Evolutionary conservation across 1,140 invertebrate species (phyloP).

Genomic region (Eumaeus atala): DNA sequence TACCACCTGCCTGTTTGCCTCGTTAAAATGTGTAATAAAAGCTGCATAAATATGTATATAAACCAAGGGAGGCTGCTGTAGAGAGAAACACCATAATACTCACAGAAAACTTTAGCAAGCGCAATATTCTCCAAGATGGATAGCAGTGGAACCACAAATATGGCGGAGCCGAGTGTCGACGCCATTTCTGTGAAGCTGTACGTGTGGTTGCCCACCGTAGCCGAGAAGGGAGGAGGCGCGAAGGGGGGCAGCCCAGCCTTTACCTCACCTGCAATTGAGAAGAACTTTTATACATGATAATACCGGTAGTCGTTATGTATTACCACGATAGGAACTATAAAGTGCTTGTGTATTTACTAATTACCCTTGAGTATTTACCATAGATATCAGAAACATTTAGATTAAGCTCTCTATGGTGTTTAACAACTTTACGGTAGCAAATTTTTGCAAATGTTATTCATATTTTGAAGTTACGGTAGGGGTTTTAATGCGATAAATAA

Average conservation of each 20-base stretch:
- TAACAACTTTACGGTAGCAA: no score
- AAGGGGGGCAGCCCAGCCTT: slow-evolving; percentile 81
- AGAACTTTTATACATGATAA: neutral
- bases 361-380: no score
- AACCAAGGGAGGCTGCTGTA: no score
- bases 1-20: no score
- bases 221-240: slow-evolving; percentile 78
- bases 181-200: slow-evolving; percentile 81
- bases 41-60: no score
- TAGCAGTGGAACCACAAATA: slow-evolving; percentile 85
- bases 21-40: no score
- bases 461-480: no score
- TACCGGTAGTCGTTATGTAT: no score
- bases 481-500: no score
- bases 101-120: slow-evolving; percentile 87
- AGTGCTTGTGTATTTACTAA: neutral
- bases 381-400: no score
- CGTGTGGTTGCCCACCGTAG: slow-evolving; percentile 78
- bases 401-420: no score
- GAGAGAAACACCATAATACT: slow-evolving; percentile 40
- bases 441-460: no score
- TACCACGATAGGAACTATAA: neutral
- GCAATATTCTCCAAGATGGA: slow-evolving; percentile 88
- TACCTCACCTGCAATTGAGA: slow-evolving; percentile 73
- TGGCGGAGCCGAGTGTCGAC: slow-evolving; percentile 81